phyloP scores from a whole-genome alignment of 2,888 invertebrate genomes.

The Myopa tessellatipennis region DNA sequence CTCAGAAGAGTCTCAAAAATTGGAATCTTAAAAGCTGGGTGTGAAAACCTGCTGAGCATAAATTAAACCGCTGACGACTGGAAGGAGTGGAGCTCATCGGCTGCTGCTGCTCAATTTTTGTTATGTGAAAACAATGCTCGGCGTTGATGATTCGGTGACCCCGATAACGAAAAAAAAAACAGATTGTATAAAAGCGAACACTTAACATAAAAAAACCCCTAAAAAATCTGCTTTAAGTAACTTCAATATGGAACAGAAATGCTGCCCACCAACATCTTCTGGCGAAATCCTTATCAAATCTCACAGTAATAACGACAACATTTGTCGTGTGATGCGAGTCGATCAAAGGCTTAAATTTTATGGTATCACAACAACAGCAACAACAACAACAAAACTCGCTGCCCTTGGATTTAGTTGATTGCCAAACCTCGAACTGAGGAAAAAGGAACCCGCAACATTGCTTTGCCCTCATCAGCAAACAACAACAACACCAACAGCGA shows the following conservation, averaged over 20 bases:
- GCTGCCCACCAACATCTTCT: background rate
- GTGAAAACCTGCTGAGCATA: background rate
- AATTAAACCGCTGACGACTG: background rate
- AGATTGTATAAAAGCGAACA: background rate
- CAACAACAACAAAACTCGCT: background rate
- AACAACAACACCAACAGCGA: background rate
- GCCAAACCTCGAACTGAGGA: background rate
- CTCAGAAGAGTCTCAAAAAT: too few species aligned
- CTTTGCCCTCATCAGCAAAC: background rate
- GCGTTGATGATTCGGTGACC: background rate
- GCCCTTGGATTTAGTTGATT: conserved; percentile 14
- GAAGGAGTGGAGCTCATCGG: background rate
- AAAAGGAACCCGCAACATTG: background rate
- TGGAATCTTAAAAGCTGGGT: too few species aligned
- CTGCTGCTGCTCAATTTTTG: background rate
- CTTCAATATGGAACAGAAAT: background rate
- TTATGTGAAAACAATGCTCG: background rate
- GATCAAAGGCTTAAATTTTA: conserved; percentile 2
- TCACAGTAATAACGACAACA: conserved; percentile 3
- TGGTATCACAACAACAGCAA: background rate
- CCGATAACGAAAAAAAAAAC: background rate
- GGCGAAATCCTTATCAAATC: background rate
- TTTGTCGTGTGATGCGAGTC: background rate
- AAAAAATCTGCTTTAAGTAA: background rate
- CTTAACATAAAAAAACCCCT: background rate